Conservation (phyloP, 1,140 invertebrate species). For the Leptonema lineaticorne region DNA sequence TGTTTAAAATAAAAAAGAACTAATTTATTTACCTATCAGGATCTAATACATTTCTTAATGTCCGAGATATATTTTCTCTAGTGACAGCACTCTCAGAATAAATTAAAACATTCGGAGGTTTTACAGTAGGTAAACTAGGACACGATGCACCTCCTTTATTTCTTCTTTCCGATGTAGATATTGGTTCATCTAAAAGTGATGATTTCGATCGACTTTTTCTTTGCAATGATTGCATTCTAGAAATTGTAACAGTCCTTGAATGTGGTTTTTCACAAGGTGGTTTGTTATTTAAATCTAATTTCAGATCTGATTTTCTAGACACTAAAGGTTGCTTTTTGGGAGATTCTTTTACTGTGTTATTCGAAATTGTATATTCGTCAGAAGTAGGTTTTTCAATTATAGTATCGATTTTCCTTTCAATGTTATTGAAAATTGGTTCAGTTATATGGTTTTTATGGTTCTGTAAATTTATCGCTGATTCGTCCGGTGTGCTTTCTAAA, state of each 20-base stretch:
- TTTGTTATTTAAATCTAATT: constrained; percentile 38
- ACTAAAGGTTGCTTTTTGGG: constrained; percentile 3
- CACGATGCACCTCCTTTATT: constrained; percentile 39
- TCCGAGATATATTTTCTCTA: constrained; percentile 38
- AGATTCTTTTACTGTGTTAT: neutral
- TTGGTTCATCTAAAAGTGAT: constrained; percentile 38
- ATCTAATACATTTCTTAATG: constrained; percentile 36
- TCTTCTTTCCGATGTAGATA: constrained; percentile 28
- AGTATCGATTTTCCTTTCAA: neutral
- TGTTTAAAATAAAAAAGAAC: neutral
- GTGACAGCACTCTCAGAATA: constrained; percentile 41
- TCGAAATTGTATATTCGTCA: neutral
- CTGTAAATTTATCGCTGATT: neutral
- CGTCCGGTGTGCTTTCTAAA: neutral
- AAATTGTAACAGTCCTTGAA: constrained; percentile 34
- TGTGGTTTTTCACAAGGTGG: constrained; percentile 29
- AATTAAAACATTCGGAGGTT: constrained; percentile 37
- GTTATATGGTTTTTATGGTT: neutral
- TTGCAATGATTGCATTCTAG: constrained; percentile 35
- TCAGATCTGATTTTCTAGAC: constrained; percentile 38
- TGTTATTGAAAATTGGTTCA: neutral
- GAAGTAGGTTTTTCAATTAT: neutral
- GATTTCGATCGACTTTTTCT: constrained; percentile 38
- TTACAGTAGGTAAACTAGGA: constrained; percentile 37
- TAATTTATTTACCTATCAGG: constrained; percentile 36